phyloP scores from a whole-genome alignment of 2,797 vertebrate species.

The Synanceia verrucosa region DNA sequence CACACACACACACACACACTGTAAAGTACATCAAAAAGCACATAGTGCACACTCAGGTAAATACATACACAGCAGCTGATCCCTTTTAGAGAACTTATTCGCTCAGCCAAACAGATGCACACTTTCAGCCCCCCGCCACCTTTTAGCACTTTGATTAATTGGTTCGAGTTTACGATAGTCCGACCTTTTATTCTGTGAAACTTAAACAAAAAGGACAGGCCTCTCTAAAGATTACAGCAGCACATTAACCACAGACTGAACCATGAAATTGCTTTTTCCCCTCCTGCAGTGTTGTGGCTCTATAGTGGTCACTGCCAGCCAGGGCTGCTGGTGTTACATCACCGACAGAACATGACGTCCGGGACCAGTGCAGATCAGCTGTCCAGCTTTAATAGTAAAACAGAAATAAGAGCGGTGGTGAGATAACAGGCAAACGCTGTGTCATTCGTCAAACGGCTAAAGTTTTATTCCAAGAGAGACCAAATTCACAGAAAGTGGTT shows the following conservation, averaged over 20 bases:
- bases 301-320: slow-evolving; percentile 64
- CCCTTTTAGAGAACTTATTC: slow-evolving; percentile 40
- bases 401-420: slow-evolving; percentile 5
- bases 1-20: slow-evolving; percentile 53
- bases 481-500: slow-evolving; percentile 71
- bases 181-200: slow-evolving; percentile 84
- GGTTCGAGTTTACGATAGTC: slow-evolving; percentile 76
- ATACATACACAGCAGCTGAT: slow-evolving; percentile 56
- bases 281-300: slow-evolving; percentile 81
- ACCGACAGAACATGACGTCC: slow-evolving; percentile 59
- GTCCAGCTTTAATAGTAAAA: slow-evolving; percentile 14
- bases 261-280: slow-evolving; percentile 90
- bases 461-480: slow-evolving; percentile 52
- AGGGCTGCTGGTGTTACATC: slow-evolving; percentile 72
- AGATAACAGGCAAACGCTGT: slow-evolving; percentile 33
- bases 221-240: slow-evolving; percentile 83
- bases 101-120: slow-evolving; percentile 32
- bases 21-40: slow-evolving; percentile 41
- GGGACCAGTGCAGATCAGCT: slow-evolving; percentile 39
- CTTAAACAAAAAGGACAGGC: slow-evolving; percentile 83
- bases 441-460: slow-evolving; percentile 57
- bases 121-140: slow-evolving; percentile 58
- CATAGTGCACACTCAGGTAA: slow-evolving; percentile 44
- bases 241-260: slow-evolving; percentile 82
- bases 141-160: slow-evolving; percentile 81